Conservation (phyloP, 1,140 invertebrate genomes). For the Drosophila micromelanica region DNA sequence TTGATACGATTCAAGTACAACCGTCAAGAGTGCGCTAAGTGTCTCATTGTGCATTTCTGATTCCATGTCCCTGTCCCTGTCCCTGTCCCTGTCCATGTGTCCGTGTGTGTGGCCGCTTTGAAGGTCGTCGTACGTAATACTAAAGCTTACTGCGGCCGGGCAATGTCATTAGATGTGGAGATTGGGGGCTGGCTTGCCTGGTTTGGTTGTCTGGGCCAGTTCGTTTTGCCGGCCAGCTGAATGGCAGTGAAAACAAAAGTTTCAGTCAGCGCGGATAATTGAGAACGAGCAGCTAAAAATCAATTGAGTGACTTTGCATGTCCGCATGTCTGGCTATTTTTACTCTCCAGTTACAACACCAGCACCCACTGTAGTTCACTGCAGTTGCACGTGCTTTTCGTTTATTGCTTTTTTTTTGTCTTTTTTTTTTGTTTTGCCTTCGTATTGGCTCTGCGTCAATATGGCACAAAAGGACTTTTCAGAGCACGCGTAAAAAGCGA, state of each 20-base stretch:
- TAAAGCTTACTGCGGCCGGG: conserved; percentile 30
- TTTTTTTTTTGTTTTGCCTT: not conserved
- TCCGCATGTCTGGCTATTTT: conserved; percentile 34
- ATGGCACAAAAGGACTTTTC: conserved; percentile 32
- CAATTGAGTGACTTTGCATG: conserved; percentile 77
- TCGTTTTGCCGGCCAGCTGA: conserved; percentile 26
- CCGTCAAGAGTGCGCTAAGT: conserved; percentile 74
- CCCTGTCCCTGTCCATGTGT: too few relatives aligned
- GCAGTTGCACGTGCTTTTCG: conserved; percentile 18
- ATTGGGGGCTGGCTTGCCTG: not conserved
- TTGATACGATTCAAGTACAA: conserved; percentile 78
- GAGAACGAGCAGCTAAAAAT: conserved; percentile 69
- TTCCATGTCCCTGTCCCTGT: conserved; percentile 10
- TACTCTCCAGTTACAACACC: not conserved
- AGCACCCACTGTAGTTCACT: conserved; percentile 2
- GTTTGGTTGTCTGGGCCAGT: conserved; percentile 14
- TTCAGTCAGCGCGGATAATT: conserved; percentile 65
- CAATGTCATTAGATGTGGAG: conserved; percentile 58
- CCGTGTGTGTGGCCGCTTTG: conserved; percentile 20
- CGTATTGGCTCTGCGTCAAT: conserved; percentile 25
- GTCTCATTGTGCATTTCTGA: conserved; percentile 75
- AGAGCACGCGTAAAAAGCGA: conserved; percentile 47
- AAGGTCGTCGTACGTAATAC: conserved; percentile 53
- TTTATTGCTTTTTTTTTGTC: too few relatives aligned
- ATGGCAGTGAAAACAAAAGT: conserved; percentile 58